Base-by-base conservation (phyloP, 2,888 invertebrate species). In the Lithophane leautieri region DNA sequence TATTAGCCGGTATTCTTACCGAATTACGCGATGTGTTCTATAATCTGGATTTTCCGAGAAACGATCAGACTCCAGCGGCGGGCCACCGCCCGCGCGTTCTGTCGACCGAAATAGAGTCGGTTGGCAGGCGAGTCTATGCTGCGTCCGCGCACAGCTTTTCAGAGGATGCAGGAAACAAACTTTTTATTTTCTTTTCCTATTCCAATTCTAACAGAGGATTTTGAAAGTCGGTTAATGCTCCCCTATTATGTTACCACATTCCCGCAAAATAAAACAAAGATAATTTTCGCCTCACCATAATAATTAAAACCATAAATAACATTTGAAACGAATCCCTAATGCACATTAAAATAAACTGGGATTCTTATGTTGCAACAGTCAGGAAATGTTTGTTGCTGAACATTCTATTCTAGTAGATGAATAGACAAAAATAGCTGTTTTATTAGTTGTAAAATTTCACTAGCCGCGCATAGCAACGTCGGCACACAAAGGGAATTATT, bases 21-120 rank as follows among this genome's bases (percentile, higher is more conserved):
- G 85, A 90, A 90, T 90, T 91, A 90, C 84, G 56, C 42, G 89
- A 84, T 85, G 87, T 82, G 84, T 89, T 88, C 84, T 89, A 89
- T 91, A 90, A 91, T 93, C 91, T 91, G 89, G 88, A 89, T 89
- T 90, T 93, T 93, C 92, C 83, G 82, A 89, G 93, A 92, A 93
- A 87, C 88, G 83, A 89, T 88, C 89, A 78, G 88, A 89, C 89
- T 93, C 91, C 91, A 93, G 93, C 78, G 82, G 84, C 84, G 79
- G 85, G 84, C 85, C 74, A 73, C 86, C 88, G 90, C 91, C 89
- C 87, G 91, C 92, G 88, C 90, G 89, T 87, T 87, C 87, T 86
- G 81, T 85, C 84, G 86, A 91, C 93, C 85, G 80, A 94, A 93
- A 94, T 94, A 94, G 90, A 89, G 79, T 84, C 81, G 79, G 88